A percentile compares a stretch with the other conserved stretches of the same genome.
These are phyloP conservation scores for Platycercus adscitus DNA, from an alignment of 2,113 vertebrate genomes.

Conservation along the genomic window DNA sequence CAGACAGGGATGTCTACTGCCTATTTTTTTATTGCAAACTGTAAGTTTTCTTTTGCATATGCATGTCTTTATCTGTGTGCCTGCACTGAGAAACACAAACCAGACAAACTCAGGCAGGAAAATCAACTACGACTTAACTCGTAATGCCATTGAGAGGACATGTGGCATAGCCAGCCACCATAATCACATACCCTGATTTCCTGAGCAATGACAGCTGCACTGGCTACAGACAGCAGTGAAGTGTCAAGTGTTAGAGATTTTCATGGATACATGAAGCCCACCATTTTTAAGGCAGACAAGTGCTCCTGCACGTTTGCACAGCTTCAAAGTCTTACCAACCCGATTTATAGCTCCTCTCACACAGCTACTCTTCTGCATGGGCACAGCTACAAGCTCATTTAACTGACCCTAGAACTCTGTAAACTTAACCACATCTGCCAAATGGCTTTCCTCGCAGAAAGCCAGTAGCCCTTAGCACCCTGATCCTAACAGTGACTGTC, in stretches of 20 bases:
- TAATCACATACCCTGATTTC: fast-evolving
- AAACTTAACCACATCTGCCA: neutral
- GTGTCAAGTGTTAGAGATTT: fast-evolving
- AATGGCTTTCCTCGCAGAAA: neutral
- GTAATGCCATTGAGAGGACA: fast-evolving
- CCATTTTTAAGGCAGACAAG: neutral
- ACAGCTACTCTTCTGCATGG: neutral
- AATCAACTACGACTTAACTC: neutral
- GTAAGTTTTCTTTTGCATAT: neutral
- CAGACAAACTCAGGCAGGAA: neutral
- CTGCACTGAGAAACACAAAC: neutral
- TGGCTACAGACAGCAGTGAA: neutral
- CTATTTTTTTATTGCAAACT: neutral
- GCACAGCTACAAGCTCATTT: neutral
- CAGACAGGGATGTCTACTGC: neutral
- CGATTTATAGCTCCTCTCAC: neutral
- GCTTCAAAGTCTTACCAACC: neutral
- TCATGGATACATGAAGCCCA: neutral
- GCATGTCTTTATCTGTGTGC: no score
- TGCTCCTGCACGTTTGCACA: neutral
- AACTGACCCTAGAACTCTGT: neutral
- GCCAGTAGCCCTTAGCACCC: neutral
- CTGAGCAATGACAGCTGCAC: neutral
- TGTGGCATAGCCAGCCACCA: fast-evolving
- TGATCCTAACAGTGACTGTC: neutral